Base-by-base conservation (phyloP, 2,113 vertebrate genomes). In the Mugil cephalus region DNA sequence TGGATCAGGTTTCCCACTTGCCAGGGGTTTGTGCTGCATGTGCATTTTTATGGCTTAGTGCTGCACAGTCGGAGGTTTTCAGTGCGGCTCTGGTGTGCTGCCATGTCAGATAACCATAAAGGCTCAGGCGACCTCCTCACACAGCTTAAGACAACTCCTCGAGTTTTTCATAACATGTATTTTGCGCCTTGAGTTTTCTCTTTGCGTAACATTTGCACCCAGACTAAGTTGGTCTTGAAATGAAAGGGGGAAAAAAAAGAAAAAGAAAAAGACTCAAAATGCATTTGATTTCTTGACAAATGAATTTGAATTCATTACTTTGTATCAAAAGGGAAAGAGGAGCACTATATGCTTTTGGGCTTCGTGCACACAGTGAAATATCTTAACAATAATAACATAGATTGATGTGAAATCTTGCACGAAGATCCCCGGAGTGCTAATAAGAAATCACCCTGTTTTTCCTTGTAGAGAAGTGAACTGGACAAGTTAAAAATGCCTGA, bases 1-100 rank as follows among this genome's bases (percentile, higher is more conserved):
- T 89, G 90, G 88, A 90, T 93, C 87, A 68, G 75, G 85, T 93
- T 93, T 84, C 91, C 50, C 75, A 45, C 67, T 85, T 81, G 60
- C 77, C 54, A 64, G 40, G 58, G 72, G 84, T 87, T 86, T 91
- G 66, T 85, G 88, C 91, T 89, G 80, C 63, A 42, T 89, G 74
- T 67, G 89, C 90, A 79, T 78, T 90, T 92, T 91, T 77, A 85
- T 68, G 63, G 80, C 80, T 83, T 85, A 77, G 84, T 61, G 73
- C 76, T 83, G 78, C 85, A 79, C 75, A 78, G 72, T 79, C 77
- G 76, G 82, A 85, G 74, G 67, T 54, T 90, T 84, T 84, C 50
- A 84, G 70, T 78, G 78, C 51, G 48, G 36, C 48, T 77, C 77
- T 62, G 48, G 67, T 79, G 60, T 69, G 72, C 58, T 75, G 67